Percentiles rank a stretch among this genome's conserved stretches.
Evolutionary conservation across 2,113 vertebrate species (phyloP).

Genomic region (Eclectus roratus): DNA sequence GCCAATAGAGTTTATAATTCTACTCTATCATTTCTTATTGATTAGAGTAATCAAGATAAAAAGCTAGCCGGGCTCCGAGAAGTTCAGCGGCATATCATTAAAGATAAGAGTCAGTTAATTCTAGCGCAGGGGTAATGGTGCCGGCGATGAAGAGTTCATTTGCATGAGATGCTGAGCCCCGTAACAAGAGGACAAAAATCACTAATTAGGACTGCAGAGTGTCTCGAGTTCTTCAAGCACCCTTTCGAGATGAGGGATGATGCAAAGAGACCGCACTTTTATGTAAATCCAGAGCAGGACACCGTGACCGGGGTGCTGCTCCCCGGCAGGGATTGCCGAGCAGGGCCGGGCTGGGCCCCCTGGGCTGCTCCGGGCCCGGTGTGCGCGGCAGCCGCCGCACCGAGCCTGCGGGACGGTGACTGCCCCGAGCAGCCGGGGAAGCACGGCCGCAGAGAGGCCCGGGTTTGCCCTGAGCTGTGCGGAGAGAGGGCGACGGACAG

Average conservation of each 20-base stretch:
- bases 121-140: slow-evolving; percentile 82
- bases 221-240: slow-evolving; percentile 83
- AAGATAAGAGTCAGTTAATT: slow-evolving; percentile 93
- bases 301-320: slow-evolving; percentile 31
- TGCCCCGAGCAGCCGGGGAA: not conserved
- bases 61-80: slow-evolving; percentile 83
- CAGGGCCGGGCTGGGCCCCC: not conserved
- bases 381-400: not conserved
- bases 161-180: slow-evolving; percentile 90
- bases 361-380: not conserved
- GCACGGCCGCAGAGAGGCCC: fast-evolving
- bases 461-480: not conserved
- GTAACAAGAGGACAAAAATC: slow-evolving; percentile 94
- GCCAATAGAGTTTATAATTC: slow-evolving; percentile 87
- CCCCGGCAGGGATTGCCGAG: not conserved
- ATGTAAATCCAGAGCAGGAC: slow-evolving; percentile 75
- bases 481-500: too few species aligned
- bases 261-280: slow-evolving; percentile 65
- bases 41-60: slow-evolving; percentile 90
- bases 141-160: slow-evolving; percentile 89
- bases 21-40: slow-evolving; percentile 87
- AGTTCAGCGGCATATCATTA: slow-evolving; percentile 87
- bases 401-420: not conserved
- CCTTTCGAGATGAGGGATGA: slow-evolving; percentile 77
- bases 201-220: slow-evolving; percentile 93